Conservation (phyloP, 2,113 vertebrate genomes). For the Promerops cafer region DNA sequence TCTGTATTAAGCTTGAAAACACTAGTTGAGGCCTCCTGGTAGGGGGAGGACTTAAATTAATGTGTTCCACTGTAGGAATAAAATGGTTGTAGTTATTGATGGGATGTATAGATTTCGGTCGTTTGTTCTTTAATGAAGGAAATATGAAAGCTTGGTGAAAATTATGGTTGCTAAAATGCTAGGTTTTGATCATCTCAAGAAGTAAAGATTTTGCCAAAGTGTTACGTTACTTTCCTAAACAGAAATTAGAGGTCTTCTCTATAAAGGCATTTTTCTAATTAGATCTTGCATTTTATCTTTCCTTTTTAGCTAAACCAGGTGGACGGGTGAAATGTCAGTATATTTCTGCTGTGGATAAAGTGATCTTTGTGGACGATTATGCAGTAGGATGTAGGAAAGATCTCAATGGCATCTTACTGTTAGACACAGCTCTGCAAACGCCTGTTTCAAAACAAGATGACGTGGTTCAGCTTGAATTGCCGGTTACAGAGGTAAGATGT, state of each 20-base stretch:
- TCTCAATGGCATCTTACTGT: constrained; percentile 94
- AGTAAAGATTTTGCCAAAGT: background rate
- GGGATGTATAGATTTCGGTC: background rate
- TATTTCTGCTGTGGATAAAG: constrained; percentile 97
- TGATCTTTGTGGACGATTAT: constrained; percentile 97
- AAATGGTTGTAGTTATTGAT: background rate
- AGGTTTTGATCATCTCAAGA: background rate
- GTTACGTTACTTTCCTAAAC: background rate
- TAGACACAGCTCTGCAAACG: constrained; percentile 97
- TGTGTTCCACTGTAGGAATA: background rate
- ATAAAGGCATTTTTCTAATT: background rate
- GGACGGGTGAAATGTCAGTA: constrained; percentile 97
- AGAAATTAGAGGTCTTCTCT: background rate
- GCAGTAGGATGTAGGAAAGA: constrained; percentile 98
- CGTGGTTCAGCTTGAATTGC: constrained; percentile 95
- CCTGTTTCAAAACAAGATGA: constrained; percentile 96
- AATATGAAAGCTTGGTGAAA: background rate
- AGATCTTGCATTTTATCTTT: constrained; percentile 5
- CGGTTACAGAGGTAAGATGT: constrained; percentile 91
- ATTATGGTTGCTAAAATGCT: background rate
- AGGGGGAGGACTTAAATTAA: background rate
- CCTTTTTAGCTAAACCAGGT: constrained; percentile 87
- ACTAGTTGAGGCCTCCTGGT: background rate
- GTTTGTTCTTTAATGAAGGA: background rate
- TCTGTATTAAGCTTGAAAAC: background rate